A percentile compares a stretch with the other conserved stretches of the same genome.
Evolutionary conservation across 1,140 invertebrate species (phyloP).

Genomic region (Andricus grossulariae): DNA sequence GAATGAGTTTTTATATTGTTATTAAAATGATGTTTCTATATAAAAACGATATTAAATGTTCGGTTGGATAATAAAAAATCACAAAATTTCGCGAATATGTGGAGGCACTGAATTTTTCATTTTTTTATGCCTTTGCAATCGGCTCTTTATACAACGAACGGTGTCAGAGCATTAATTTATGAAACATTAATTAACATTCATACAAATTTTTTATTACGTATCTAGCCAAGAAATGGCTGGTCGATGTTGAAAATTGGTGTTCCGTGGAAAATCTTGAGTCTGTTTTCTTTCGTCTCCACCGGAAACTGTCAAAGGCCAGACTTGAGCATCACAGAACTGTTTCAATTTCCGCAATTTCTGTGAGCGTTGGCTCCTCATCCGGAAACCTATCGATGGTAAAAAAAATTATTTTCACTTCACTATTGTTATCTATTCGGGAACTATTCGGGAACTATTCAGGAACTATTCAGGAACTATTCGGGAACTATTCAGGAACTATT

Average conservation of each 20-base stretch:
- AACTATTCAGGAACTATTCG: no score
- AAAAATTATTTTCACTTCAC: neutral
- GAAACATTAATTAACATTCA: slow-evolving; percentile 36
- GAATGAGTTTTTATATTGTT: slow-evolving; percentile 38
- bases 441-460: no score
- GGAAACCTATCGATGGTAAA: slow-evolving; percentile 55
- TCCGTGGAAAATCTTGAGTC: slow-evolving; percentile 38
- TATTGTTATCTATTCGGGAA: neutral
- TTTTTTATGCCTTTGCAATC: slow-evolving; percentile 10
- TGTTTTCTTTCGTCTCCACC: slow-evolving; percentile 34
- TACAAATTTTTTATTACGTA: slow-evolving; percentile 38
- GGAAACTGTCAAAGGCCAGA: slow-evolving; percentile 42
- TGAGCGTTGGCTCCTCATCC: slow-evolving; percentile 75
- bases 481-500: no score
- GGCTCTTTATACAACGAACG: neutral
- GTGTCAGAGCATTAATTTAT: neutral
- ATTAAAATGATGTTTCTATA: slow-evolving; percentile 44
- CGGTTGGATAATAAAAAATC: slow-evolving; percentile 1
- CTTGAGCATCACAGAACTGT: slow-evolving; percentile 86
- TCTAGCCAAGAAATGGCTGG: slow-evolving; percentile 26
- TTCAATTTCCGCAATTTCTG: slow-evolving; percentile 90
- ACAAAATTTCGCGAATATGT: slow-evolving; percentile 11
- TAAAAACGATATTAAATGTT: slow-evolving; percentile 36
- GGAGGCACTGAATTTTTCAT: slow-evolving; percentile 35
- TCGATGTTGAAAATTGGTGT: slow-evolving; percentile 32